phyloP scores from a whole-genome alignment of 2,797 vertebrate species.

The Chiroxiphia lanceolata region DNA sequence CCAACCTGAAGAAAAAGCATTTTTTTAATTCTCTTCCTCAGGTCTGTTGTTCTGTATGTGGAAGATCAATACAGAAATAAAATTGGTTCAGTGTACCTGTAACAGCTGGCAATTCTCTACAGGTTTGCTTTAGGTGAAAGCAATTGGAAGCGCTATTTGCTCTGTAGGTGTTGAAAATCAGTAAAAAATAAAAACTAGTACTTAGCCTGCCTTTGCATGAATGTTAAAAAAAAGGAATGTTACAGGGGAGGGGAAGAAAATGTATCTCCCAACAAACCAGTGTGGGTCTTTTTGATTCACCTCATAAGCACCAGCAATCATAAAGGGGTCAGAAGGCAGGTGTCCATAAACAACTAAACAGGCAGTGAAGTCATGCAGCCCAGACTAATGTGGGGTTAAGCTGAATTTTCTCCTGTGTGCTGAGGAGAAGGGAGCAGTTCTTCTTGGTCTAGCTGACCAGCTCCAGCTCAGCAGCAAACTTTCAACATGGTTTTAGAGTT shows the following conservation, averaged over 20 bases:
- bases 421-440: not conserved
- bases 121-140: slow-evolving; percentile 2
- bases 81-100: not conserved
- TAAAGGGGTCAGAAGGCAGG: not conserved
- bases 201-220: not conserved
- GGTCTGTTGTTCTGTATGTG: not conserved
- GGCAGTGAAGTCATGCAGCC: accelerated
- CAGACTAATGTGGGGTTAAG: not conserved
- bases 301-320: not conserved
- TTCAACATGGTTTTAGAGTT: accelerated
- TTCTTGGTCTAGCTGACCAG: not conserved
- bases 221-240: not conserved
- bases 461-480: not conserved
- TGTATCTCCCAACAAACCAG: not conserved
- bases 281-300: not conserved
- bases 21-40: not conserved
- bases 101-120: not conserved
- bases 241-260: not conserved
- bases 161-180: not conserved
- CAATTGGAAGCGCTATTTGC: not conserved
- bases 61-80: slow-evolving; percentile 20
- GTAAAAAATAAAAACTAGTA: not conserved
- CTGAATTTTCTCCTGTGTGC: not conserved
- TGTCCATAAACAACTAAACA: not conserved
- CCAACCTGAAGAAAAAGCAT: not conserved